A percentile compares a stretch with the other conserved stretches of the same genome.
Evolutionary conservation across 2,113 vertebrate genomes (phyloP).

Genomic region (Paedocypris sp.): DNA sequence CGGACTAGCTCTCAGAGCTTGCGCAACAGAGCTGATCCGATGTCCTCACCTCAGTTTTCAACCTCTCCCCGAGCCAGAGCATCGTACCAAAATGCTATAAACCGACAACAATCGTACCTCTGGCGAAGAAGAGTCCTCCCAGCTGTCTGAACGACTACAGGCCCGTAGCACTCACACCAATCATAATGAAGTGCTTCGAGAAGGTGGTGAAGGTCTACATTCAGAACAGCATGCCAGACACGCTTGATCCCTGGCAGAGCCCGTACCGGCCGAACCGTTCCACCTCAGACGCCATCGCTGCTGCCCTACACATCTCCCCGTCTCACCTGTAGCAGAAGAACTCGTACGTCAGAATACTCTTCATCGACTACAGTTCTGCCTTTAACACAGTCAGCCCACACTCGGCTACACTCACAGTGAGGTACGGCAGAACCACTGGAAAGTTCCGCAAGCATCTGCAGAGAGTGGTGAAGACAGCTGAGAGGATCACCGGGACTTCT

Average conservation of each 20-base stretch:
- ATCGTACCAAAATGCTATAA: not conserved
- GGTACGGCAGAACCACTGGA: too few species aligned
- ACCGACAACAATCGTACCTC: not conserved
- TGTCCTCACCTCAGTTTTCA: slow-evolving; percentile 2
- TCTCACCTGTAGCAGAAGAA: not conserved
- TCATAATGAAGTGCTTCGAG: slow-evolving; percentile 6
- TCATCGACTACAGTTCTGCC: not conserved
- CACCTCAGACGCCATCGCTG: not conserved
- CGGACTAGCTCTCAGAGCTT: not conserved
- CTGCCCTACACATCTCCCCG: not conserved
- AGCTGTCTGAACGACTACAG: slow-evolving; percentile 4
- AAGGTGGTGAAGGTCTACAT: slow-evolving; percentile 46
- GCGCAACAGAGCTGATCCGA: not conserved
- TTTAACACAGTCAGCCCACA: too few species aligned
- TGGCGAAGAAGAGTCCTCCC: not conserved
- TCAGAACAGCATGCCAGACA: slow-evolving; percentile 44
- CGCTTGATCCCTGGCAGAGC: slow-evolving; percentile 50
- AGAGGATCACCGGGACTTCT: too few species aligned
- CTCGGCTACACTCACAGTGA: too few species aligned
- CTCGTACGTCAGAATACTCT: not conserved
- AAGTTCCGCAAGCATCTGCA: too few species aligned
- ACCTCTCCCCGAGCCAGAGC: not conserved
- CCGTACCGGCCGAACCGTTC: not conserved
- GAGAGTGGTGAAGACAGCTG: too few species aligned
- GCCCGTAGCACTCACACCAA: not conserved